phyloP scores from a whole-genome alignment of 2,113 vertebrate species.

The Emydura subglobosa region DNA sequence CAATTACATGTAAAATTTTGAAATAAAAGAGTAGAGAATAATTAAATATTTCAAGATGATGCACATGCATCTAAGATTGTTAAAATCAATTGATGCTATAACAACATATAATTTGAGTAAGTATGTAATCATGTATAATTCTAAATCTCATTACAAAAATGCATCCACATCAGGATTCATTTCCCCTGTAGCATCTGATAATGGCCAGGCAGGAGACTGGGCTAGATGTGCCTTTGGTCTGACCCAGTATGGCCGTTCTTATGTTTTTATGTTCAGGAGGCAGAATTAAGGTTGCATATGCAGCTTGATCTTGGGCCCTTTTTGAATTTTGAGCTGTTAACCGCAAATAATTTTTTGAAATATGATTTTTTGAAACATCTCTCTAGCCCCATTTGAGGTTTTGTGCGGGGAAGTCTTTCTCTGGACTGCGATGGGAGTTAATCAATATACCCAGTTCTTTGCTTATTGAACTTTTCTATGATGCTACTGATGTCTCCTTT shows the following conservation, averaged over 20 bases:
- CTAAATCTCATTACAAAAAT: background rate
- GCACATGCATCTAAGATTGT: background rate
- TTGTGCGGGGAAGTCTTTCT: background rate
- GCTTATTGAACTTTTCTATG: background rate
- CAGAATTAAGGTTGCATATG: background rate
- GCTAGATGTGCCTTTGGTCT: background rate
- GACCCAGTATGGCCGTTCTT: background rate
- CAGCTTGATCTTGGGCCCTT: background rate
- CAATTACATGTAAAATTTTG: background rate
- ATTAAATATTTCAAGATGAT: background rate
- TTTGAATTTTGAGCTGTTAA: background rate
- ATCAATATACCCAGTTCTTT: background rate
- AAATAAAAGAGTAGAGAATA: background rate
- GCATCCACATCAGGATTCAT: fast-evolving
- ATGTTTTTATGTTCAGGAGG: background rate
- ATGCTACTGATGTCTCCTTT: background rate
- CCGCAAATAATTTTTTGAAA: background rate
- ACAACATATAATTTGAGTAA: background rate
- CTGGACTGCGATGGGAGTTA: background rate
- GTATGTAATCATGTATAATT: constrained; percentile 6
- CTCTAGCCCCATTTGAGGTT: fast-evolving
- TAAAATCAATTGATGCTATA: background rate
- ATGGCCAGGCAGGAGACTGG: background rate
- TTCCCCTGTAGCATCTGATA: background rate
- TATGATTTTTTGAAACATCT: background rate